Percentiles rank a stretch among this genome's conserved stretches.
Evolutionary conservation across 2,888 invertebrate genomes (phyloP).

Genomic region (Amphipyra berbera): DNA sequence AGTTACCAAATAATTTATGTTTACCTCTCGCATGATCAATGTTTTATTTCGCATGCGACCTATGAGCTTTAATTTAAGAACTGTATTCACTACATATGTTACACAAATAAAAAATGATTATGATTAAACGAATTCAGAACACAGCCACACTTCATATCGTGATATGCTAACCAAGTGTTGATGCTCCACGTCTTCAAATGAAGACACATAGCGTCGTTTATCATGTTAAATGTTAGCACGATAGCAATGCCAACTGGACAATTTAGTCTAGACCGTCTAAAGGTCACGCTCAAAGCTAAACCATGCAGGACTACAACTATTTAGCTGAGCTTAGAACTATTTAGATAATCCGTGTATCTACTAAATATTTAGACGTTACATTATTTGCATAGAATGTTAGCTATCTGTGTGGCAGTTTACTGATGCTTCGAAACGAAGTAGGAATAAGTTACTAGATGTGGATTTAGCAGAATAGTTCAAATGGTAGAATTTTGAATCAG

Average conservation of each 20-base stretch:
- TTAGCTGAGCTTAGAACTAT: conserved; percentile 10
- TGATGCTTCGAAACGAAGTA: no score
- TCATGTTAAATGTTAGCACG: conserved; percentile 23
- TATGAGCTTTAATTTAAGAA: no score
- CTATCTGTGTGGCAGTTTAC: no score
- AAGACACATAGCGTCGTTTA: conserved; percentile 34
- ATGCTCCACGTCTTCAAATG: conserved; percentile 25
- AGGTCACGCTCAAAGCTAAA: conserved; percentile 10
- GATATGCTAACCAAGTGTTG: conserved; percentile 31
- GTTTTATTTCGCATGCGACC: no score
- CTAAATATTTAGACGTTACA: not conserved
- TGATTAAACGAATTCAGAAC: not conserved
- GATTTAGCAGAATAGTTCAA: no score
- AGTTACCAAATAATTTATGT: no score
- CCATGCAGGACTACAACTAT: conserved; percentile 11
- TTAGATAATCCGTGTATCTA: conserved; percentile 12
- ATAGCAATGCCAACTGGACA: conserved; percentile 23
- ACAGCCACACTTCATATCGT: conserved; percentile 1
- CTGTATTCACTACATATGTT: no score
- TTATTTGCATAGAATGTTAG: no score
- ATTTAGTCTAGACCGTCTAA: conserved; percentile 15
- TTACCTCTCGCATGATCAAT: no score
- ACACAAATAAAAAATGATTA: no score
- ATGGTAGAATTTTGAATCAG: no score
- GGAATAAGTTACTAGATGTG: no score